Conservation (phyloP, 2,888 invertebrate genomes). For the Serripes groenlandicus region DNA sequence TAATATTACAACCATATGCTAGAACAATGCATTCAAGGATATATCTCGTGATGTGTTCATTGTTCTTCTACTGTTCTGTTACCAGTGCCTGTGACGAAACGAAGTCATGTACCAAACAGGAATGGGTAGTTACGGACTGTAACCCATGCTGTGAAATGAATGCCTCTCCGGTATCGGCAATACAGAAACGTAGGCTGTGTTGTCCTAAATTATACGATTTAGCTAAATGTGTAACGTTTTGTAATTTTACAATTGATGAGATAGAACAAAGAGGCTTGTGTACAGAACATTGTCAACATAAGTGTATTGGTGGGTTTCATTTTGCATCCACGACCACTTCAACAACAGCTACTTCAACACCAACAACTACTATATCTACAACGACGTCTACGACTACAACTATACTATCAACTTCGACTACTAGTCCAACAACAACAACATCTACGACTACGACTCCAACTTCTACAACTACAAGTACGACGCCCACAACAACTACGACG, state of each 20-base stretch:
- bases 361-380: no score
- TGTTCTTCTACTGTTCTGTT: no score
- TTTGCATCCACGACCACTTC: neutral
- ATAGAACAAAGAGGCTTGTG: neutral
- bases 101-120: neutral
- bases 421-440: no score
- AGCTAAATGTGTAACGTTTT: neutral
- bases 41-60: no score
- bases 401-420: no score
- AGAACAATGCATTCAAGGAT: no score
- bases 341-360: neutral
- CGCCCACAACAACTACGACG: no score
- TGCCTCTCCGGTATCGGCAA: neutral
- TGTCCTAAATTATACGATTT: neutral
- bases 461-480: no score
- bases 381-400: no score
- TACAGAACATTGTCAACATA: neutral
- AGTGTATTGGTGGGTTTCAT: neutral
- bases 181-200: neutral
- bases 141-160: neutral
- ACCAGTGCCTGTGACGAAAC: no score
- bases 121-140: neutral
- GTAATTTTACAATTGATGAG: neutral
- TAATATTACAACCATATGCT: no score
- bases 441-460: no score